phyloP scores from a whole-genome alignment of 2,797 vertebrate genomes.

The Enteromius argenteus region DNA sequence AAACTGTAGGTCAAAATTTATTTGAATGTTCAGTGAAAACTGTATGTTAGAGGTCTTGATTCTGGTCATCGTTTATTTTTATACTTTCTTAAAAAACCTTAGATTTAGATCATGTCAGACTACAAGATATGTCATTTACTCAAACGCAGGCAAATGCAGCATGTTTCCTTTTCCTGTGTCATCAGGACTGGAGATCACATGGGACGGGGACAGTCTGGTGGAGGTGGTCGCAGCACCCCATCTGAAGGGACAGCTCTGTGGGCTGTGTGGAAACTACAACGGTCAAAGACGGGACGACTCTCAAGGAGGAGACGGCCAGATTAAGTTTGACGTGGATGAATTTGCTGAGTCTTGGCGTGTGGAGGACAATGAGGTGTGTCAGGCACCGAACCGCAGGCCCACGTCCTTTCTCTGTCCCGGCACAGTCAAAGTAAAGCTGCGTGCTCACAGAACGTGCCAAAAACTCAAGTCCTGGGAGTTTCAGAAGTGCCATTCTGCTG shows the following conservation, averaged over 20 bases:
- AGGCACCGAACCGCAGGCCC: constrained; percentile 80
- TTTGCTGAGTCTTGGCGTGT: constrained; percentile 96
- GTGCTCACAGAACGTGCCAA: constrained; percentile 94
- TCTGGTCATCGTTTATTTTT: neutral
- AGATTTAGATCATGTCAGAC: neutral
- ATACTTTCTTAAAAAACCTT: neutral
- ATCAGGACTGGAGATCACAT: constrained; percentile 94
- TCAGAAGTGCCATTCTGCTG: constrained; percentile 90
- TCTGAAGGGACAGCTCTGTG: constrained; percentile 92
- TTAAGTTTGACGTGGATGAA: constrained; percentile 97
- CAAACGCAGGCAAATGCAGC: neutral
- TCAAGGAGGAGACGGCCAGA: constrained; percentile 91
- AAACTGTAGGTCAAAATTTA: neutral
- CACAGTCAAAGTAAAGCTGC: constrained; percentile 90
- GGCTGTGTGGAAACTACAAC: constrained; percentile 97
- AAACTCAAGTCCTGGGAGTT: constrained; percentile 96
- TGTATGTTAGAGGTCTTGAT: neutral
- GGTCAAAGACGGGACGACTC: constrained; percentile 95
- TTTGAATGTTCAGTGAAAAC: neutral
- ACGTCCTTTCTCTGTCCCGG: constrained; percentile 88
- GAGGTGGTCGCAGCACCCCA: constrained; percentile 94
- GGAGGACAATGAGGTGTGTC: constrained; percentile 91
- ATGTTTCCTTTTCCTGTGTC: constrained; percentile 7
- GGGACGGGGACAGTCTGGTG: constrained; percentile 99
- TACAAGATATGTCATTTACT: neutral